These are phyloP conservation scores for Corythucha ciliata DNA, from an alignment of 2,888 invertebrate genomes.

Conservation along the genomic window DNA sequence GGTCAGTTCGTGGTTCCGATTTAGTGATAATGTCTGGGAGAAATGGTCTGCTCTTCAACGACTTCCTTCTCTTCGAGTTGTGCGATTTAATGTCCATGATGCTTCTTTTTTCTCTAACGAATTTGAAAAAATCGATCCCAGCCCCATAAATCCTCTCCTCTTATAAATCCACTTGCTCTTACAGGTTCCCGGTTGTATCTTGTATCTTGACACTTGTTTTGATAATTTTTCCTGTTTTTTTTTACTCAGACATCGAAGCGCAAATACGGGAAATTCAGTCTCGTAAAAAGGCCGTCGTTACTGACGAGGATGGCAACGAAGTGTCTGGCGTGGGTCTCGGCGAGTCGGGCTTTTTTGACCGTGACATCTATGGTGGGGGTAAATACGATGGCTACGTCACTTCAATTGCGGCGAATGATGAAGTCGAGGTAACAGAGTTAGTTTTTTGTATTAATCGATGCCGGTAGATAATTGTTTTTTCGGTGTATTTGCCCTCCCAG, in stretches of 20 bases:
- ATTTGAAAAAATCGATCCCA: too few relatives aligned
- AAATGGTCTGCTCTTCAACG: too few relatives aligned
- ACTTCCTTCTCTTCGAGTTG: too few relatives aligned
- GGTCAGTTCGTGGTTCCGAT: too few relatives aligned
- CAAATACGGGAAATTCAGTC: conserved; percentile 85
- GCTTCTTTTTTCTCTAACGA: too few relatives aligned
- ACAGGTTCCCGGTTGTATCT: too few relatives aligned
- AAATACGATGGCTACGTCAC: conserved; percentile 91
- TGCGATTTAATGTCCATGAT: too few relatives aligned
- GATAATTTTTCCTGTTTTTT: not conserved
- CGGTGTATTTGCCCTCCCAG: conserved; percentile 38
- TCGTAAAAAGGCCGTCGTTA: conserved; percentile 71
- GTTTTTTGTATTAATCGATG: not conserved
- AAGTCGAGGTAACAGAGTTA: conserved; percentile 58
- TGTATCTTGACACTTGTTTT: not conserved
- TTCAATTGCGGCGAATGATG: conserved; percentile 93
- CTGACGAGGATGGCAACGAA: conserved; percentile 45
- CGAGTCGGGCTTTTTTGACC: conserved; percentile 78
- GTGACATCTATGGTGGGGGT: conserved; percentile 85
- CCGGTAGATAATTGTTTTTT: not conserved
- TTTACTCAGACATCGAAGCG: conserved; percentile 78
- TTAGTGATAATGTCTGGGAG: too few relatives aligned
- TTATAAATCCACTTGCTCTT: too few relatives aligned
- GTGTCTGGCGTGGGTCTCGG: conserved; percentile 76
- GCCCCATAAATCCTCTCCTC: too few relatives aligned